Base-by-base conservation (phyloP, 2,888 invertebrate species). In the Apeira syringaria region DNA sequence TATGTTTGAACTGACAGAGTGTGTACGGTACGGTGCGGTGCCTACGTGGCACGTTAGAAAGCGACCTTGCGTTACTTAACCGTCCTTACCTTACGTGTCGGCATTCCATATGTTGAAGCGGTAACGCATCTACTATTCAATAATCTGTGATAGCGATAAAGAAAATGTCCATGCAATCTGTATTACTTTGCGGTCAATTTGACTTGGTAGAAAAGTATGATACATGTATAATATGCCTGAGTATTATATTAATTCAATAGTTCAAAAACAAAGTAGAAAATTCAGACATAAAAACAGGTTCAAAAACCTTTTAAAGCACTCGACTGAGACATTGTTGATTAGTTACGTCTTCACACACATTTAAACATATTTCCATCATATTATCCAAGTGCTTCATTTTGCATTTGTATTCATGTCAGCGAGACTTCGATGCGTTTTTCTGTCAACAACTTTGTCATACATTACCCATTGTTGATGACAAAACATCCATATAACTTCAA, bases 51-150 rank as follows among this genome's bases (percentile, higher is more conserved):
- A 24, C 54, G 56, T 64, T 73, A 65, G 74, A 74, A 74, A 74
- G 73, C 74, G 74, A 70, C 74, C 74, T 74, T 73, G 73, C 55
- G 53, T 68, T 67, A 60, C 60, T 61, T 61, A 61, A 64, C 54
- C 52, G 52, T 5, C 20, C 25, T 3, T 12, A 7, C 12, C 29
- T 13, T 30, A 50, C 62, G 54, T 55, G 57, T 38, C 47, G 49
- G 53, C 20, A 20, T 20, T 20, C 1, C 7, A 7, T 2, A 6
- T 24, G 8, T 9, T 9, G 9, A 1, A 24, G 9, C 7, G 1
- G 20, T 7, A 17, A 3, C 20, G 5, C 7, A 20, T 2, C 5
- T 20, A 20, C 7, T 20, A 20, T 20, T 6, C 7, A 6, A 1
- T 20, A 20, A 20, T 20, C 20, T 6, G 20, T 20, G 20, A 20